A percentile compares a stretch with the other conserved stretches of the same genome.
phyloP scores from a whole-genome alignment of 2,888 invertebrate genomes.

The Sarcophaga variegata region DNA sequence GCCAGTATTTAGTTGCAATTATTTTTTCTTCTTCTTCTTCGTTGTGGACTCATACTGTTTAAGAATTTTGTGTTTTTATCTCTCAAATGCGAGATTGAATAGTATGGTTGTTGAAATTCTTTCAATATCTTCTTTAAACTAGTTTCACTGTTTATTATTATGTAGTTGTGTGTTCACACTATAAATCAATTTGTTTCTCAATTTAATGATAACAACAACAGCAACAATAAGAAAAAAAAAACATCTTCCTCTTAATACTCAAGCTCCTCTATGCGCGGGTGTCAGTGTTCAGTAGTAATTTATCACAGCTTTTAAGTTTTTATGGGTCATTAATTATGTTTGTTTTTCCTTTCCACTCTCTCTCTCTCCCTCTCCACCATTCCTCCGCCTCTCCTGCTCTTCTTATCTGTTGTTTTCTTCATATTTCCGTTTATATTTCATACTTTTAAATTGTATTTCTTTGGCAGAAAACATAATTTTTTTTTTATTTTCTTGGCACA shows the following conservation, averaged over 20 bases:
- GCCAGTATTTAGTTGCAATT: no score
- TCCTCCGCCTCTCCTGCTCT: no score
- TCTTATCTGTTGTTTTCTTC: not conserved
- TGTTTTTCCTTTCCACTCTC: constrained; percentile 6
- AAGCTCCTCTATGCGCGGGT: not conserved
- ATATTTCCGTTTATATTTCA: not conserved
- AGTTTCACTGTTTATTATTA: not conserved
- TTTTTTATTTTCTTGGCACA: constrained; percentile 31
- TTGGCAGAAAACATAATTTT: not conserved
- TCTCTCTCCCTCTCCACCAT: not conserved
- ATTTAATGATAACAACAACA: not conserved
- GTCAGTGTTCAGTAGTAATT: constrained; percentile 41
- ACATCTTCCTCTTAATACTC: constrained; percentile 13
- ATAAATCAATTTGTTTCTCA: constrained; percentile 44
- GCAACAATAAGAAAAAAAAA: constrained; percentile 17
- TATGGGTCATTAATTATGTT: constrained; percentile 63
- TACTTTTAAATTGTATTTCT: not conserved
- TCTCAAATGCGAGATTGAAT: no score
- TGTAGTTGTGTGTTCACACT: not conserved
- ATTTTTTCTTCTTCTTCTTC: no score
- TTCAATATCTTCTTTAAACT: no score
- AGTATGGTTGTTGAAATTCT: no score
- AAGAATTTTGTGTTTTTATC: no score
- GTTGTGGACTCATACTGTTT: no score
- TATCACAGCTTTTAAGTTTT: constrained; percentile 61